These are phyloP conservation scores for Pachypanchax playfairii DNA, from an alignment of 2,113 vertebrate genomes.

Conservation along the genomic window DNA sequence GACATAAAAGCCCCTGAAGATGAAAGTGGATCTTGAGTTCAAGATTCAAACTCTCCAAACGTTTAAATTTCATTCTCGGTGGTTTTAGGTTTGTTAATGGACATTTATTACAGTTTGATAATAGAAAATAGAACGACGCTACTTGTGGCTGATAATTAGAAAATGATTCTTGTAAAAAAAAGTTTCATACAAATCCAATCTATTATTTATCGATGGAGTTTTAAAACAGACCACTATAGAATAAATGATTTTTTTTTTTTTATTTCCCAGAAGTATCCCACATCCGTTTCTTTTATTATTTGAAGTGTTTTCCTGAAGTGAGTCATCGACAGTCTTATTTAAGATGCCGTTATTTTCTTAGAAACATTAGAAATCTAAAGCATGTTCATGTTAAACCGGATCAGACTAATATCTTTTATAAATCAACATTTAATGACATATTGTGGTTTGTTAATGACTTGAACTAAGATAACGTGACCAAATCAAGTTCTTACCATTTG, in stretches of 20 bases:
- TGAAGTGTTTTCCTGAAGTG: not conserved
- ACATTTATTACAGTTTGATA: not conserved
- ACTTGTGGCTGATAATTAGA: not conserved
- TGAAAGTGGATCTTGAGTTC: too few relatives aligned
- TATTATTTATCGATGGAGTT: not conserved
- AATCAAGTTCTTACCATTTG: not conserved
- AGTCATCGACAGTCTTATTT: conserved; percentile 6
- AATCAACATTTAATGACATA: too few relatives aligned
- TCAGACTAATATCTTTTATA: too few relatives aligned
- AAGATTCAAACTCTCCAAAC: too few relatives aligned
- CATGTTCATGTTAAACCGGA: not conserved
- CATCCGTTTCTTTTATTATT: not conserved
- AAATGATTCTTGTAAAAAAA: not conserved
- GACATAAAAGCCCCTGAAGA: too few relatives aligned
- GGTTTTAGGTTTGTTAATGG: too few relatives aligned
- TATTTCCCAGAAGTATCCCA: not conserved
- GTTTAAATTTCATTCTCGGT: too few relatives aligned
- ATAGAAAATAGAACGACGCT: not conserved
- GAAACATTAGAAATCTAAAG: too few relatives aligned
- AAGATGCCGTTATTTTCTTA: not conserved
- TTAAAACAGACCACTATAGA: conserved; percentile 10
- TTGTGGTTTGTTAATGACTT: not conserved
- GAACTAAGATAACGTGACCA: not conserved
- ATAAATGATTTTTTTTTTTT: not conserved
- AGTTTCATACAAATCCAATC: not conserved